These are phyloP conservation scores for Drosophila anomalata DNA, from an alignment of 2,888 invertebrate genomes.

Conservation along the genomic window DNA sequence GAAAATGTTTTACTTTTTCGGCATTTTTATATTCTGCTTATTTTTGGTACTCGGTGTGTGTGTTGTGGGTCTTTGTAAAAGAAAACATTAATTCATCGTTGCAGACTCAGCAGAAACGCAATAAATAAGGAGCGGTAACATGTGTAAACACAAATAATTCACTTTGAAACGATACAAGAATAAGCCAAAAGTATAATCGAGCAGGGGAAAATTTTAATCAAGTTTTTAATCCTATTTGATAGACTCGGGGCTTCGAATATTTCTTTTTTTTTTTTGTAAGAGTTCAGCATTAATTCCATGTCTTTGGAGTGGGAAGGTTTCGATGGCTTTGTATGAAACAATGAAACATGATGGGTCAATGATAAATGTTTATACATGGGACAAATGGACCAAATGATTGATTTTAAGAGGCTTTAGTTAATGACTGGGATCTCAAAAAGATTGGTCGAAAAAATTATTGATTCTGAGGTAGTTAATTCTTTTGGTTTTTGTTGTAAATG, in stretches of 20 bases:
- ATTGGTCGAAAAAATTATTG: slow-evolving; percentile 48
- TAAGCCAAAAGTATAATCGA: slow-evolving; percentile 38
- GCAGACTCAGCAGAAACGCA: slow-evolving; percentile 48
- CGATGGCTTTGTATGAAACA: slow-evolving; percentile 30
- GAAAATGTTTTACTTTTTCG: slow-evolving; percentile 27
- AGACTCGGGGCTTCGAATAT: slow-evolving; percentile 1
- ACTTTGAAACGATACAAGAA: slow-evolving; percentile 35
- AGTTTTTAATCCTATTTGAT: slow-evolving; percentile 18
- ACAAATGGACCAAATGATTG: slow-evolving; percentile 58
- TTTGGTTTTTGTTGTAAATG: slow-evolving; percentile 53
- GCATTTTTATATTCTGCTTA: slow-evolving; percentile 22
- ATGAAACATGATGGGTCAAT: slow-evolving; percentile 44
- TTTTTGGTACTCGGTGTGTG: slow-evolving; percentile 34
- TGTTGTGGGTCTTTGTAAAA: slow-evolving; percentile 27
- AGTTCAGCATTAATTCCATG: slow-evolving; percentile 13
- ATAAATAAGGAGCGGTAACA: slow-evolving; percentile 20
- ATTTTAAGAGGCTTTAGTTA: slow-evolving; percentile 48
- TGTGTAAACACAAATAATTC: slow-evolving; percentile 39
- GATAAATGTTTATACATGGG: slow-evolving; percentile 52
- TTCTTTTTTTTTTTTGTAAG: slow-evolving; percentile 7
- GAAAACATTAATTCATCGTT: slow-evolving; percentile 29
- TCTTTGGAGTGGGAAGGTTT: slow-evolving; percentile 26
- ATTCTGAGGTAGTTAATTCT: slow-evolving; percentile 47
- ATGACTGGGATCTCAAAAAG: slow-evolving; percentile 59
- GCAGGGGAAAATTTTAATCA: slow-evolving; percentile 34